Conservation (phyloP, 2,113 vertebrate genomes). For the Tangachromis dhanisi region DNA sequence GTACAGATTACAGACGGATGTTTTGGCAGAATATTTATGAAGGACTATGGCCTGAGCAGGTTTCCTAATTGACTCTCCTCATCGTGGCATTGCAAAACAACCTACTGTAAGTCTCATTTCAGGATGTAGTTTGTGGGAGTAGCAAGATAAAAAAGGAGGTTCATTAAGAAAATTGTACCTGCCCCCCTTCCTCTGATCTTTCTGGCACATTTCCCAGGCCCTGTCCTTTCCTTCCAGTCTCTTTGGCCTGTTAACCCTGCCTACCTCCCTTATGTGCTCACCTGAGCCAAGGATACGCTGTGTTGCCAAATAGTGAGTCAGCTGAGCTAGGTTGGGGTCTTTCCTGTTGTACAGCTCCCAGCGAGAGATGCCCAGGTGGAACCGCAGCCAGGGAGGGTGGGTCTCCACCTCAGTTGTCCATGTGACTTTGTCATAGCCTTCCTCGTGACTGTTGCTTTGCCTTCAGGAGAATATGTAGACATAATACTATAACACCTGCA, state of each 20-base stretch:
- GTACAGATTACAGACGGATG: background rate
- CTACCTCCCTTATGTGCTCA: conserved; percentile 19
- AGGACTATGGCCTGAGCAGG: background rate
- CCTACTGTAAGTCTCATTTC: background rate
- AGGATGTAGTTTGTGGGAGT: background rate
- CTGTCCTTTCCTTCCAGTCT: background rate
- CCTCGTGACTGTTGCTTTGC: conserved; percentile 68
- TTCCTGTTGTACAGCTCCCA: conserved; percentile 73
- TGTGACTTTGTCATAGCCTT: conserved; percentile 60
- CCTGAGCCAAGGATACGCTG: conserved; percentile 64
- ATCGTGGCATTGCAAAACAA: background rate
- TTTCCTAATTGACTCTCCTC: background rate
- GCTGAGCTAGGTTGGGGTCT: conserved; percentile 57
- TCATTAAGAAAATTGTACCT: background rate
- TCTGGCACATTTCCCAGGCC: background rate
- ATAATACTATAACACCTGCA: background rate
- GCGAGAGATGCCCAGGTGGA: conserved; percentile 78
- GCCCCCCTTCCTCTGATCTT: background rate
- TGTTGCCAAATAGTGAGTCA: conserved; percentile 68
- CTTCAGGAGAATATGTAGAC: conserved; percentile 34
- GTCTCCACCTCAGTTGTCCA: conserved; percentile 64
- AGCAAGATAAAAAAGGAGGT: background rate
- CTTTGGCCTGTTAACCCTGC: background rate
- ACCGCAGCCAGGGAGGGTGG: conserved; percentile 74
- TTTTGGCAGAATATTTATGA: background rate